Evolutionary conservation across 2,797 vertebrate species (phyloP), one percentile per base, ranked within the genome.

Genomic region (Lacerta agilis): DNA sequence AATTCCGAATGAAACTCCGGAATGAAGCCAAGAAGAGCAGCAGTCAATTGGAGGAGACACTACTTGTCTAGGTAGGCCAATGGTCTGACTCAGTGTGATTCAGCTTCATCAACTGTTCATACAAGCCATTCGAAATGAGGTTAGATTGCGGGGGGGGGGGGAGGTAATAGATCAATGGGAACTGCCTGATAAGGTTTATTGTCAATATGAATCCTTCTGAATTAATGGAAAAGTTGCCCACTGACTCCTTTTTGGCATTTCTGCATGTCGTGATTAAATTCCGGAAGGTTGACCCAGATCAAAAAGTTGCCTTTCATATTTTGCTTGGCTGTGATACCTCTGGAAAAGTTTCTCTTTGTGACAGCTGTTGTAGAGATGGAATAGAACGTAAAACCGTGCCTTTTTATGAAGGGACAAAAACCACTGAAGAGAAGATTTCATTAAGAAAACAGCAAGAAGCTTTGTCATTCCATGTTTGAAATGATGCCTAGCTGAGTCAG

Each of bases 391-490:
- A 83, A 90, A 92, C 43, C 45, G 41, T 43, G 64, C n/a, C 66
- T 43, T 83, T 55, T 71, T 85, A 83, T 86, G 92, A 87, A 88
- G 23, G 9, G 79, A 61, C 8, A 88, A 92, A 61, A 94, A 90
- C 91, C 0, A 1, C 89, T 86, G 84, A 92, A 85, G 71, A 83
- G 87, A 92, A 86, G 81, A 86, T 95, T 95, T 95, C 91, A 95
- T 96, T 90, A 91, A 94, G 94, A 55, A 88, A 93, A 92, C 85
- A 94, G 67, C 66, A 90, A 93, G 92, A 94, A 94, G 91, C 86
- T 87, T 94, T 94, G 90, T 94, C 91, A 93, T 93, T 94, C 91
- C 91, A 95, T 91, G 90, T 91, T 92, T 92, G 90, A 95, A 95
- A 92, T 89, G 84, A 91, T 93, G 95, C 94, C 79, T 94, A 87